Base-by-base conservation (phyloP, 1,140 invertebrate genomes). In the Drosophila arawakana region DNA sequence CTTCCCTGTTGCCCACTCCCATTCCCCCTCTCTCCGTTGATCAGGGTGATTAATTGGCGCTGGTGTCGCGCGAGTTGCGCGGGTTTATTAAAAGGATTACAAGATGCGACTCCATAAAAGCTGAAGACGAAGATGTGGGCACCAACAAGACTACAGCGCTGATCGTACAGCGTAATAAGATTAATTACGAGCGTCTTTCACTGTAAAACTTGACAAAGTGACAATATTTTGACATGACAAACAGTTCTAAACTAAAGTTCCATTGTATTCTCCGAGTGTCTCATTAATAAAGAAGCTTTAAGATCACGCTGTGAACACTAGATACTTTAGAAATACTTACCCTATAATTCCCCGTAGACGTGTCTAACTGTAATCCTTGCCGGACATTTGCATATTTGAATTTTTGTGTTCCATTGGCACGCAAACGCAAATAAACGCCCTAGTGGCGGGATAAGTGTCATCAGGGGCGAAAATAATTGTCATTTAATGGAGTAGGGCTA, bases 71-170 rank as follows among this genome's bases (percentile, higher is more conserved):
- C 74, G 84, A 71, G 73, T 52, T 76, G 80, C 65, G 80, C 84
- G 77, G 84, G 73, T 55, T 89, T 90, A 90, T 90, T 81, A 81
- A 81, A 90, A 81, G 81, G 80, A 89, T 84, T 89, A 83, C 78
- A 83, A 70, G 73, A 73, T 66, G 67, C 37, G 54, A 46, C 37
- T 78, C 66, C 73, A 78, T 75, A 78, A 85, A 73, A 59, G 70
- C 57, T 67, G 46, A 30, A 30, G 37, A 41, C 58, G 52, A 30
- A 41, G 46, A 75, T 52, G 61, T 57, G 18, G 60, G 46, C 63
- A 72, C 55, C 49, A 44, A 35, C 5, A 49, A 10, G 34, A 41
- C 44, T 63, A 34, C 35, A 30, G 25, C 25, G 25, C 6, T 5
- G 25, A 30, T 30, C 25, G 25, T 30, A 30, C 25, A 30, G 52